phyloP scores from a whole-genome alignment of 2,113 vertebrate species.

The Saguinus midas region DNA sequence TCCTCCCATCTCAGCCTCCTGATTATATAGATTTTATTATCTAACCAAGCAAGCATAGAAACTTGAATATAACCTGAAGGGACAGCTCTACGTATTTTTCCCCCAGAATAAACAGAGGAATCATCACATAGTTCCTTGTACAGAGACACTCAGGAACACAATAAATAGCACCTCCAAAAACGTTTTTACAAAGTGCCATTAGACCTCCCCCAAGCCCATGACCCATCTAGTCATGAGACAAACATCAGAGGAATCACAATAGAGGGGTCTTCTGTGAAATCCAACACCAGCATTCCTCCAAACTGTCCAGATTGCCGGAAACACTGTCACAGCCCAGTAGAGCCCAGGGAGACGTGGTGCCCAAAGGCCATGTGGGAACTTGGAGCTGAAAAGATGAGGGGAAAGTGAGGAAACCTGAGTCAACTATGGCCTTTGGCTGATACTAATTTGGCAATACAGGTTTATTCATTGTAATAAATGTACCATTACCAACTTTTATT shows the following conservation, averaged over 20 bases:
- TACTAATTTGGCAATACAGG: neutral
- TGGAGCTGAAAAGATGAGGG: neutral
- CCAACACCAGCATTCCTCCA: neutral
- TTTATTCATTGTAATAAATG: neutral
- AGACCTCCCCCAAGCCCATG: neutral
- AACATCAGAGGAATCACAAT: neutral
- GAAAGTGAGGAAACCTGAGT: neutral
- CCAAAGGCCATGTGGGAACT: neutral
- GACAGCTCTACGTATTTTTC: neutral
- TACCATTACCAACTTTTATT: too few species aligned
- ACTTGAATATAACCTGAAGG: neutral
- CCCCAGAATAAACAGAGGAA: neutral
- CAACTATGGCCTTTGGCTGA: neutral
- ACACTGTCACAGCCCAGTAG: neutral
- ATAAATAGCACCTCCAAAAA: neutral
- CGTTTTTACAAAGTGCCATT: neutral
- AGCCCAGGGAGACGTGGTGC: neutral
- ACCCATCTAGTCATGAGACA: neutral
- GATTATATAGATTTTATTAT: neutral
- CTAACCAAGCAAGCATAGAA: neutral
- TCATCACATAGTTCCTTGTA: neutral
- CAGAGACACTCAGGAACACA: neutral
- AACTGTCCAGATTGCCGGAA: neutral
- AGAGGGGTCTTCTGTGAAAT: neutral
- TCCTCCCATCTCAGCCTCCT: neutral